phyloP scores from a whole-genome alignment of 2,888 invertebrate species.

The Rhagonycha fulva region DNA sequence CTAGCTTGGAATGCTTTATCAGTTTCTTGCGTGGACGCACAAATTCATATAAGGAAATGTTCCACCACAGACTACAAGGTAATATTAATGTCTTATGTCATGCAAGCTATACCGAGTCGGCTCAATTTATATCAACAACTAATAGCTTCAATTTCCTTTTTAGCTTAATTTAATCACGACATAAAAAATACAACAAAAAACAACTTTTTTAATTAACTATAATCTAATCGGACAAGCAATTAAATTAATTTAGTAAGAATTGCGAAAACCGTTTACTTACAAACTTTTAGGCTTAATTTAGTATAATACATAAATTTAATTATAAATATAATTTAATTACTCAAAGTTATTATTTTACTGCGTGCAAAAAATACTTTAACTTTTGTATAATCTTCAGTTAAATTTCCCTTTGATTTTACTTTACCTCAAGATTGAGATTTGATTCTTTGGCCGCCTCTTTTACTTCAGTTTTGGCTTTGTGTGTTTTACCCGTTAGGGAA shows the following conservation, averaged over 20 bases:
- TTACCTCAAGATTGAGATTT: background rate
- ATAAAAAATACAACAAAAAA: background rate
- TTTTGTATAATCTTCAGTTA: background rate
- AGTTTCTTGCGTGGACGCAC: slow-evolving; percentile 11
- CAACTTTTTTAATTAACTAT: background rate
- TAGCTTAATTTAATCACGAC: background rate
- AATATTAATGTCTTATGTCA: slow-evolving; percentile 7
- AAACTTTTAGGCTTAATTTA: background rate
- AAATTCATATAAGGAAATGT: slow-evolving; percentile 9
- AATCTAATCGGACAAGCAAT: background rate
- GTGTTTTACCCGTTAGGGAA: no score
- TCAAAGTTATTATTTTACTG: background rate
- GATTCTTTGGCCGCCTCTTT: background rate
- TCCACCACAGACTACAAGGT: background rate
- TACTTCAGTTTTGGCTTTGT: background rate
- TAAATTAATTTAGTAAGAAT: background rate
- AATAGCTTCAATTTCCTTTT: background rate
- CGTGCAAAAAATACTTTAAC: background rate
- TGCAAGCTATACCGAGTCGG: background rate
- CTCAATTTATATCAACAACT: background rate
- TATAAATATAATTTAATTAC: background rate
- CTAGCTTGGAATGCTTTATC: slow-evolving; percentile 10
- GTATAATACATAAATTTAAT: background rate
- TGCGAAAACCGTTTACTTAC: background rate
- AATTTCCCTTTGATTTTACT: background rate